Evolutionary conservation across 1,140 invertebrate species (phyloP).

Genomic region (Caenorhabditis brenneri): DNA sequence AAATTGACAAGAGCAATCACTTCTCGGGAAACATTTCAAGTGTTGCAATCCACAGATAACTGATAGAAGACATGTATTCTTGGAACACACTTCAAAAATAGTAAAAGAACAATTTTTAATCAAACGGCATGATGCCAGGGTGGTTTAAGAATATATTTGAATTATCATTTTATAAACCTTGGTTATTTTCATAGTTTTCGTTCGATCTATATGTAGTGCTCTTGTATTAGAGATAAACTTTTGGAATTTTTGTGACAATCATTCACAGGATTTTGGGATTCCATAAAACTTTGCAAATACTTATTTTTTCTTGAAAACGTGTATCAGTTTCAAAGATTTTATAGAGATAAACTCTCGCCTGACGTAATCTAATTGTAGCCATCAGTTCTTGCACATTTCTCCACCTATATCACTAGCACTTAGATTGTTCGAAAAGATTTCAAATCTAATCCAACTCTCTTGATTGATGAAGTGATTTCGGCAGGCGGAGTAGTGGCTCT

Average conservation of each 20-base stretch:
- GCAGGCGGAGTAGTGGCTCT: neutral
- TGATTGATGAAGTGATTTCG: constrained; percentile 33
- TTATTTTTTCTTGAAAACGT: neutral
- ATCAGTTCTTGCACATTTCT: constrained; percentile 16
- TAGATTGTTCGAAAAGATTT: constrained; percentile 35
- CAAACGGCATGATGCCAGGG: no score
- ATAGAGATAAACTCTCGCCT: neutral
- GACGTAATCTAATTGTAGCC: constrained; percentile 28
- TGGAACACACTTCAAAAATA: neutral
- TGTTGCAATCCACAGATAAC: no score
- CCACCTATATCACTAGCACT: constrained; percentile 30
- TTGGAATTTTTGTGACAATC: no score
- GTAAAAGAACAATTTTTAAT: no score
- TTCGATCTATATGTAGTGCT: no score
- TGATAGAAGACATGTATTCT: no score
- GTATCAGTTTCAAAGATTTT: neutral
- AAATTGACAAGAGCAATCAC: constrained; percentile 9
- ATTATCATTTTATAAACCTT: no score
- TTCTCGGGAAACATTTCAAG: neutral
- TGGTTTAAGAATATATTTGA: no score
- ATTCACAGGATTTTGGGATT: no score
- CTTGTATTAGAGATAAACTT: no score
- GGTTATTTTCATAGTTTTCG: no score
- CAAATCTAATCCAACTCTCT: neutral
- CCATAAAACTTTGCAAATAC: no score